A percentile compares a stretch with the other conserved stretches of the same genome.
Conservation (phyloP, 2,888 invertebrate species). For the Lottia gigantea region DNA sequence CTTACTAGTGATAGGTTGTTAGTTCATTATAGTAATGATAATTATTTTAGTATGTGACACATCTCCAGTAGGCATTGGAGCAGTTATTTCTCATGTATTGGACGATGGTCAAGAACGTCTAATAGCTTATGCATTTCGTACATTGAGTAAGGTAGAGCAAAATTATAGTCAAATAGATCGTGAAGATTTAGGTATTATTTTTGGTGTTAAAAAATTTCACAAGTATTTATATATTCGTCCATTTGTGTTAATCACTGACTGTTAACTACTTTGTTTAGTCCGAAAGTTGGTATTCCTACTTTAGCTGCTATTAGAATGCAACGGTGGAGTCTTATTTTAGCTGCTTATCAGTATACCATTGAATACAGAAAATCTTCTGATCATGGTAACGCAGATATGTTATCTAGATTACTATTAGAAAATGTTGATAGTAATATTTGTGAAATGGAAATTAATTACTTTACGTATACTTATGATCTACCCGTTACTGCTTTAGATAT, state of each 20-base stretch:
- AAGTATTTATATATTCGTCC: slow-evolving; percentile 63
- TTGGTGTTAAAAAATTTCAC: too few relatives aligned
- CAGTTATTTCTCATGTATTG: slow-evolving; percentile 51
- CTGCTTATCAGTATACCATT: slow-evolving; percentile 60
- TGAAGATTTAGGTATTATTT: slow-evolving; percentile 65
- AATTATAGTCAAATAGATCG: slow-evolving; percentile 66
- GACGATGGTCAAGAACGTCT: slow-evolving; percentile 48
- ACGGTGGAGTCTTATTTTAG: slow-evolving; percentile 49
- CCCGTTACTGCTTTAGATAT: slow-evolving; percentile 13
- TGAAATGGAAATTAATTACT: slow-evolving; percentile 16
- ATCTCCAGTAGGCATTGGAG: slow-evolving; percentile 40
- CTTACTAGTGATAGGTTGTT: neutral
- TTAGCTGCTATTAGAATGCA: slow-evolving; percentile 49
- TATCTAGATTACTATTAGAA: slow-evolving; percentile 46
- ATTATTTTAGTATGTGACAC: neutral
- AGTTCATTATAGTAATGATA: slow-evolving; percentile 4
- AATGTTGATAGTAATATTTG: slow-evolving; percentile 8
- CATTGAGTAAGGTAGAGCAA: slow-evolving; percentile 64
- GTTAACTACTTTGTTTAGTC: slow-evolving; percentile 60
- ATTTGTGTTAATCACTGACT: slow-evolving; percentile 68
- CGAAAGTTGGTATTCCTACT: slow-evolving; percentile 48
- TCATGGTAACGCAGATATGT: slow-evolving; percentile 58
- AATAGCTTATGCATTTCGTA: slow-evolving; percentile 66
- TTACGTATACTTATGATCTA: neutral
- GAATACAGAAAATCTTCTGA: slow-evolving; percentile 45